Percentiles rank a stretch among this genome's conserved stretches.
Evolutionary conservation across 2,888 invertebrate genomes (phyloP).

Genomic region (Noctua comes): DNA sequence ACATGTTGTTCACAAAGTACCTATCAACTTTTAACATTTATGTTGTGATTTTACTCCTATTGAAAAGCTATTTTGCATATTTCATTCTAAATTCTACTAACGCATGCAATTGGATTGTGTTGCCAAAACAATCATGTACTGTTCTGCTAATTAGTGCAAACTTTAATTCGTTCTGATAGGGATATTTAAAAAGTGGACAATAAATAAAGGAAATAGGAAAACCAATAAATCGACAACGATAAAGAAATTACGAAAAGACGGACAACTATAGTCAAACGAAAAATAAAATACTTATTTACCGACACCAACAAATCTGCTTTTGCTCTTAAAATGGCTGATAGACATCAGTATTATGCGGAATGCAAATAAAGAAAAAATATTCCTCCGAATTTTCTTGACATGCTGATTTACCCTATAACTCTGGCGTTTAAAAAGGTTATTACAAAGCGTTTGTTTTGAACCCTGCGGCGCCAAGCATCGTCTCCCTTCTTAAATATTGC

Average conservation of each 20-base stretch:
- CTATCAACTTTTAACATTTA: background rate
- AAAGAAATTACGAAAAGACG: background rate
- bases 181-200: no score
- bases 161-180: background rate
- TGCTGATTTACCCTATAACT: conserved; percentile 62
- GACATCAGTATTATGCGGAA: conserved; percentile 44
- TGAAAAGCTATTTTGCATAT: background rate
- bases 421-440: conserved; percentile 65
- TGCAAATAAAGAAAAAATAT: conserved; percentile 55
- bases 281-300: conserved; percentile 10
- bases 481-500: conserved; percentile 78
- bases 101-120: background rate
- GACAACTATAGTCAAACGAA: conserved; percentile 7
- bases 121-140: conserved; percentile 2
- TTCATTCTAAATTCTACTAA: background rate
- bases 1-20: background rate
- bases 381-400: conserved; percentile 50
- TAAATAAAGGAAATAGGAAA: no score
- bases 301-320: conserved; percentile 31
- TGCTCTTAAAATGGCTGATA: conserved; percentile 34
- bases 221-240: no score
- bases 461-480: conserved; percentile 69
- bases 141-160: background rate
- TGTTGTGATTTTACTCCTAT: background rate
- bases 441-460: conserved; percentile 67